Evolutionary conservation across 2,888 invertebrate species (phyloP).

Genomic region (Anodontia alba): DNA sequence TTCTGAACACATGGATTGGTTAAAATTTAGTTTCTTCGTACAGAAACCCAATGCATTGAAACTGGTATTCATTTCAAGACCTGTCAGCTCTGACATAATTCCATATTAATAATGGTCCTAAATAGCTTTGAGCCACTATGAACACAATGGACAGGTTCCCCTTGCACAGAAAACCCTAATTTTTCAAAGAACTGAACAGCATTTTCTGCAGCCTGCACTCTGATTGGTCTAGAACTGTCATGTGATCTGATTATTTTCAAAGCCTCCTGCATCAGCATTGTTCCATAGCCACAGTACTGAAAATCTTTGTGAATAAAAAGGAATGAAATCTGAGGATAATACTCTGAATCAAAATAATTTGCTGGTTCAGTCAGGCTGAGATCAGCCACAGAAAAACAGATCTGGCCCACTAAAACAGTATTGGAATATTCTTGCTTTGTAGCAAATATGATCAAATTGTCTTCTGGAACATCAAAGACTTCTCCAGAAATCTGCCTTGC

Average conservation of each 20-base stretch:
- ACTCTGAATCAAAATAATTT: constrained; percentile 57
- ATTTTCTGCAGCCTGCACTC: constrained; percentile 67
- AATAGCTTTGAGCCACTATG: constrained; percentile 64
- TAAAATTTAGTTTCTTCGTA: constrained; percentile 57
- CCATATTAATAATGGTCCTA: constrained; percentile 65
- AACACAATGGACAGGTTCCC: constrained; percentile 61
- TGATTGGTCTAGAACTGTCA: constrained; percentile 49
- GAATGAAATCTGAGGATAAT: constrained; percentile 67
- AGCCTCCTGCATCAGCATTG: constrained; percentile 50
- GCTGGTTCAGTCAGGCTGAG: constrained; percentile 41
- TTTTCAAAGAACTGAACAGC: constrained; percentile 71
- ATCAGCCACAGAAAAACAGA: constrained; percentile 60
- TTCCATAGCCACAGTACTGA: constrained; percentile 64
- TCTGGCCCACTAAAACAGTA: constrained; percentile 52
- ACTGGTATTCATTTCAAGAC: neutral
- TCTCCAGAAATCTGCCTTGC: constrained; percentile 70
- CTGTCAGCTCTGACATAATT: constrained; percentile 17
- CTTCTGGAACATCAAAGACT: constrained; percentile 71
- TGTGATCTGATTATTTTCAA: constrained; percentile 52
- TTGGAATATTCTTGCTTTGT: constrained; percentile 50
- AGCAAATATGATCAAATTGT: constrained; percentile 63
- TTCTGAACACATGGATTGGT: constrained; percentile 57
- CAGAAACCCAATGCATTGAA: too few species aligned
- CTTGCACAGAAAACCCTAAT: constrained; percentile 56
- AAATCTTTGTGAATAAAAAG: constrained; percentile 69